Evolutionary conservation across 2,888 invertebrate genomes (phyloP), one percentile per base, ranked within the genome.

Genomic region (Timema cristinae): DNA sequence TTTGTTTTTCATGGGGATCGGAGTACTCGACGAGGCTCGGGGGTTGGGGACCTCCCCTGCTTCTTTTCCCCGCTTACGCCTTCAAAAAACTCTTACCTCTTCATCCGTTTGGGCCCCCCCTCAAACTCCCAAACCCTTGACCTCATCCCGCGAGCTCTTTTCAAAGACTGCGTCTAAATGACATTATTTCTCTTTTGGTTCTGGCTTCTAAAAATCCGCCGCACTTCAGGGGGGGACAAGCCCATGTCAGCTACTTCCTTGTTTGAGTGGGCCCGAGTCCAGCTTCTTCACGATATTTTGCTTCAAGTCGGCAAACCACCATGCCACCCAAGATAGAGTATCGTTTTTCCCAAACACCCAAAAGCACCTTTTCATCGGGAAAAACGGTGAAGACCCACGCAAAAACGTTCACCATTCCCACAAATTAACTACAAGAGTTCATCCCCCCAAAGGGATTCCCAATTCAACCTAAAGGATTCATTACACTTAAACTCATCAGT

Each of bases 321-420:
- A 94, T 94, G 8, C 98, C 98, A 47, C 99, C 99, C 68, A 99
- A 13, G 94, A 92, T 4, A 90, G 69, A 99, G 85, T 72, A 98
- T 89, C 10, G 95, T 88, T 85, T 99, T 99, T n/a, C 99, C 99
- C 99, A 2, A 98, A 82, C 16, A 99, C 84, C 67, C n/a, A 99
- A 84, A 16, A 99, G 85, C 10, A 98, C 94, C 84, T 99, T 99
- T 97, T 98, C 90, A 99, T 98, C 5, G 99, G 99, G 84, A 97
- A 98, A 84, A 98, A 97, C 16, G 98, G 96, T 7, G 95, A 93
- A 49, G 92, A 91, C 0, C 98, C 98, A 77, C 95, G 83, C 98
- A 98, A 81, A 98, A 96, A 77, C 93, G 89, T 51, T 97, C 50
- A 98, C 94, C 98, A 99, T 98, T 75, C 94, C 92, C 73, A 99